Evolutionary conservation across 2,113 vertebrate genomes (phyloP), one percentile per base, ranked within the genome.

Genomic region (Odontesthes bonariensis): DNA sequence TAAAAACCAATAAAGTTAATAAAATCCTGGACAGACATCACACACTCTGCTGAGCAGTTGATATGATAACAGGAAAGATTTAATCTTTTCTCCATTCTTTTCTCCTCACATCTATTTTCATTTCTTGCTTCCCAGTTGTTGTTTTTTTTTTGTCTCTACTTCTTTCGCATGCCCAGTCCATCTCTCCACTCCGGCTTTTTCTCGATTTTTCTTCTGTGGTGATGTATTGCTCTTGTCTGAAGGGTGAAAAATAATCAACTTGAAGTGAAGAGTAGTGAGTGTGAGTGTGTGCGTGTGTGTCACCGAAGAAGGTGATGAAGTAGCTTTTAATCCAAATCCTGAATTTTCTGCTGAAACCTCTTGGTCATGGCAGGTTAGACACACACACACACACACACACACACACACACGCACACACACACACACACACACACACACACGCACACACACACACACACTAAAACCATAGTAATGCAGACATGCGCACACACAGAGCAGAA

Each of bases 211-310:
- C 77, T 69, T 77, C 73, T 22, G 69, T 51, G 59, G 81, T 90
- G 80, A 86, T 88, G 84, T 87, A 91, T 93, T 90, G 86, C 91
- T 83, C 87, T 86, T 90, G 86, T 93, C 89, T 89, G 75, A 91
- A 86, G 82, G 83, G 77, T 90, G 87, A 87, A 91, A 93, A 90
- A 91, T 90, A 89, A 92, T 90, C 86, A 88, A 89, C 89, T 92
- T 89, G 86, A 89, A 90, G 82, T 86, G 84, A 82, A 88, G 89
- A 81, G 81, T 80, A 62, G 79, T 69, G 75, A 10, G 56, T 57
- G 66, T 49, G 61, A 13, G 46, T 31, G 63, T 47, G 57, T 61
- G 42, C 65, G 69, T 38, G 35, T 53, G 80, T 65, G 81, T 57
- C 74, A 76, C 51, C 80, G 72, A 65, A 82, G 80, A 85, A 85